Evolutionary conservation across 1,140 invertebrate genomes (phyloP).

Genomic region (Trissolcus basalis): DNA sequence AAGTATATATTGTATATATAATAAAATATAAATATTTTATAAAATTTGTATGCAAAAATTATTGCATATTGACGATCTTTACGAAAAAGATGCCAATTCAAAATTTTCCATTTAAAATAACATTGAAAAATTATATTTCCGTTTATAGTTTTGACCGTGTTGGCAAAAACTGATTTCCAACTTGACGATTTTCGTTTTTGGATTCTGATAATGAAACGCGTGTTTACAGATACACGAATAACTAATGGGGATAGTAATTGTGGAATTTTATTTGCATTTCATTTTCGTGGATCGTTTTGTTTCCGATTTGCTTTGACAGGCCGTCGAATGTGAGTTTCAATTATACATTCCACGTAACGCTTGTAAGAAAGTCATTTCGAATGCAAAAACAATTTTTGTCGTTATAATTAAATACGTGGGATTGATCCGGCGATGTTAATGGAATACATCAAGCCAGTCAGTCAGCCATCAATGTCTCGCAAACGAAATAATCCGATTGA

Average conservation of each 20-base stretch:
- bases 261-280: constrained; percentile 5
- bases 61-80: no score
- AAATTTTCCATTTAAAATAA: no score
- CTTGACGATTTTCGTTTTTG: constrained; percentile 20
- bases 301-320: constrained; percentile 25
- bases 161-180: no score
- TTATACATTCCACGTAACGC: constrained; percentile 50
- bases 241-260: no score
- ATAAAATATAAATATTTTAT: no score
- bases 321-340: constrained; percentile 39
- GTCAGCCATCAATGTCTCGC: neutral
- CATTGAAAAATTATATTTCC: no score
- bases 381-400: constrained; percentile 22
- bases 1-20: no score
- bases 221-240: constrained; percentile 1
- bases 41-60: no score
- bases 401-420: constrained; percentile 15
- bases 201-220: constrained; percentile 27
- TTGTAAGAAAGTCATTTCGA: constrained; percentile 33
- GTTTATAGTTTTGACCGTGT: no score
- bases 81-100: no score
- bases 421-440: constrained; percentile 1
- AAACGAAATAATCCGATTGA: neutral
- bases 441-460: neutral
- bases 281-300: constrained; percentile 25